Percentiles rank a stretch among this genome's conserved stretches.
These are phyloP conservation scores for Dryobates pubescens DNA, from an alignment of 2,797 vertebrate species.

Conservation along the genomic window DNA sequence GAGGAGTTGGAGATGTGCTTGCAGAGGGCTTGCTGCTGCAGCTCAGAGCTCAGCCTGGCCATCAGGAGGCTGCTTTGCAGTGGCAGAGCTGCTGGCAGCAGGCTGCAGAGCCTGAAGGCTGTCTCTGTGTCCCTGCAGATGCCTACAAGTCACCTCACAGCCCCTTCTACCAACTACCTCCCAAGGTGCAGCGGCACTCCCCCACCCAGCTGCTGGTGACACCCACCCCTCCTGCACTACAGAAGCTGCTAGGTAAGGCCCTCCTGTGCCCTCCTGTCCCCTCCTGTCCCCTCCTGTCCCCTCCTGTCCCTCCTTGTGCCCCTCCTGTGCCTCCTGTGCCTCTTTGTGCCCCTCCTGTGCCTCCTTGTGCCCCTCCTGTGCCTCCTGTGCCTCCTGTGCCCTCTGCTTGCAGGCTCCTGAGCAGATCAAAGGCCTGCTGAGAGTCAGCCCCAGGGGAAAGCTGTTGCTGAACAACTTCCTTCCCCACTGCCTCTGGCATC, in stretches of 20 bases:
- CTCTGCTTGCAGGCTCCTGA: no score
- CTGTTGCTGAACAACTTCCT: background rate
- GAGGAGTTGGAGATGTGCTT: background rate
- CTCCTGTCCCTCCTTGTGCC: no score
- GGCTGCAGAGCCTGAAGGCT: background rate
- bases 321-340: no score
- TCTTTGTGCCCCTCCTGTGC: no score
- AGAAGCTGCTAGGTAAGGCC: conserved; percentile 92
- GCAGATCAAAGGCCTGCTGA: no score
- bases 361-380: no score
- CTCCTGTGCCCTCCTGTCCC: no score
- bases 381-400: no score
- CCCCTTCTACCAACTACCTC: conserved; percentile 98
- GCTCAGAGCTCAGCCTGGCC: background rate
- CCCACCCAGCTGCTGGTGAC: conserved; percentile 90
- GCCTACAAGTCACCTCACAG: conserved; percentile 94
- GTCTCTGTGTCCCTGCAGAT: conserved; percentile 77
- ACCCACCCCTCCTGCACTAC: conserved; percentile 91
- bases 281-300: no score
- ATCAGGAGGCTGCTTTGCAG: rapidly evolving
- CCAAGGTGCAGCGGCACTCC: conserved; percentile 93
- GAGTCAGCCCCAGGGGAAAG: rapidly evolving
- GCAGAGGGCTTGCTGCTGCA: background rate
- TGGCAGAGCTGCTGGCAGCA: background rate
- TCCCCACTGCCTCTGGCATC: background rate